Evolutionary conservation across 2,113 vertebrate genomes (phyloP), one percentile per base, ranked within the genome.

Genomic region (Progne subis): DNA sequence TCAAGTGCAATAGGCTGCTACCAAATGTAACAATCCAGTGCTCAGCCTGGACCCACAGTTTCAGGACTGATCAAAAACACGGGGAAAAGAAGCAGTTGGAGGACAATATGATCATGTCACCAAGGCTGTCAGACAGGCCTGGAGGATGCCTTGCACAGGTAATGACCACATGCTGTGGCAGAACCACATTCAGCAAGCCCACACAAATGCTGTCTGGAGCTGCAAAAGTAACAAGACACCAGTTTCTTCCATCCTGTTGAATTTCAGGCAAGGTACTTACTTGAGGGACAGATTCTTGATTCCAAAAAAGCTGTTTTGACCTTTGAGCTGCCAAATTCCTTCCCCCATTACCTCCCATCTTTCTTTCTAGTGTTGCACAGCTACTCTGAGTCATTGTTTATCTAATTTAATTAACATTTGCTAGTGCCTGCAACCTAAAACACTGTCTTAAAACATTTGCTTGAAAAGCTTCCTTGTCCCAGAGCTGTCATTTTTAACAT

Each of bases 371-470:
- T 88, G 72, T 82, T 96, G 68, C 91, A 85, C 95, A 98, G 96
- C 96, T 96, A 95, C 94, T 97, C 92, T 93, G 98, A 98, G 97
- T 98, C 98, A 98, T 96, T 98, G 98, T 98, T 98, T 98, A 98
- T 97, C 93, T 98, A 98, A 98, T 98, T 97, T 96, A 98, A 98
- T 98, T 98, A 98, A 97, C 97, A 97, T 98, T 97, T 97, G 96
- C 96, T 92, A 97, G 92, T 96, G 96, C 97, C 82, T 96, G 87
- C 97, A 97, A 97, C 97, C 95, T 98, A 95, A 97, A 98, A 97
- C 94, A 97, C 97, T 97, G 97, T 97, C 97, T 98, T 98, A 97
- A 98, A 98, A 97, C 96, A 98, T 98, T 98, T 98, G 95, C 95
- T 98, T 98, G 97, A 98, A 97, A 98, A 97, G 97, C 95, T 97